phyloP scores from a whole-genome alignment of 1,140 invertebrate genomes.

The Nilaparvata lugens region DNA sequence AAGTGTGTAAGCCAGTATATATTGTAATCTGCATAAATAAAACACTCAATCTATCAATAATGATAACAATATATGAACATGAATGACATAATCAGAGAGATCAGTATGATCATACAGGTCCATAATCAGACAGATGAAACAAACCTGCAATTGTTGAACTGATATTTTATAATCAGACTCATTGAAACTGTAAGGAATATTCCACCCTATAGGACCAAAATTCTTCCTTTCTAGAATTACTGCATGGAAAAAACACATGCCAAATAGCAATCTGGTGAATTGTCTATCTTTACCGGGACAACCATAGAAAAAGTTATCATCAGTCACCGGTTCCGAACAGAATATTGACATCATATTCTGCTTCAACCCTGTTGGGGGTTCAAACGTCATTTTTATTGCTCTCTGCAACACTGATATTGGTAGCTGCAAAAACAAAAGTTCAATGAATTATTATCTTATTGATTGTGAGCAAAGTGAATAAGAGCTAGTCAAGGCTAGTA shows the following conservation, averaged over 20 bases:
- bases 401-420: constrained; percentile 83
- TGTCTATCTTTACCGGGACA: constrained; percentile 55
- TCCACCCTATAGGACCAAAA: constrained; percentile 90
- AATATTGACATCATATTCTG: constrained; percentile 80
- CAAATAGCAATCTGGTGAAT: constrained; percentile 78
- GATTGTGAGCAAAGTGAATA: no score
- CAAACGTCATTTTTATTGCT: constrained; percentile 90
- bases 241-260: constrained; percentile 89
- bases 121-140: constrained; percentile 37
- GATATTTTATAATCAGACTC: constrained; percentile 91
- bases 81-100: no score
- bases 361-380: constrained; percentile 77
- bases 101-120: no score
- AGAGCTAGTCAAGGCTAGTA: no score
- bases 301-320: constrained; percentile 52
- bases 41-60: no score
- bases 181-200: constrained; percentile 90
- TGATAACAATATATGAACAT: no score
- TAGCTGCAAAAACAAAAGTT: constrained; percentile 41
- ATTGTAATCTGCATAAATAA: no score
- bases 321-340: constrained; percentile 64
- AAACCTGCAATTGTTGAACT: constrained; percentile 77
- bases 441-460: no score
- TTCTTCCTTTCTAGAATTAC: constrained; percentile 74
- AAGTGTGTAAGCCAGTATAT: no score